These are phyloP conservation scores for Enteromius radiatus DNA, from an alignment of 2,797 vertebrate species.

Conservation along the genomic window DNA sequence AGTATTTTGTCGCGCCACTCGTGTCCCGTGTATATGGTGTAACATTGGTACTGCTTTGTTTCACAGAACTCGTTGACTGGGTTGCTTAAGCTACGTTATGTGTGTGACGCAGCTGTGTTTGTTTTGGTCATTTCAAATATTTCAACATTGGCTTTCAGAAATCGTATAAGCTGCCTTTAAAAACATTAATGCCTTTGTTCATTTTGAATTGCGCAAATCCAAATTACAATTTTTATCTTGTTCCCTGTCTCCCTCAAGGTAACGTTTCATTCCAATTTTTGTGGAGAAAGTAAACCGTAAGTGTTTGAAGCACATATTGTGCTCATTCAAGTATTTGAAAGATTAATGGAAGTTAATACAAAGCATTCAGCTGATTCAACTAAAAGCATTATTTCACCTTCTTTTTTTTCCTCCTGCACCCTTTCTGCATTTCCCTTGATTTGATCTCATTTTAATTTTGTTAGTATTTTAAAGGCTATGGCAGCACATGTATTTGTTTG, in stretches of 20 bases:
- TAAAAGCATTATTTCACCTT: constrained; percentile 6
- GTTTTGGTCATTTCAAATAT: too few relatives aligned
- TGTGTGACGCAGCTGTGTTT: too few relatives aligned
- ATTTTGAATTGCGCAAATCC: background rate
- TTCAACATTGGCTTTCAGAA: too few relatives aligned
- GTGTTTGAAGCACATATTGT: background rate
- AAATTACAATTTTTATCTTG: background rate
- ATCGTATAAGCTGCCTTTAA: background rate
- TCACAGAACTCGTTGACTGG: too few relatives aligned
- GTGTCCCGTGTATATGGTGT: too few relatives aligned
- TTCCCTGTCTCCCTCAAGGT: background rate
- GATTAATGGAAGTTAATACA: constrained; percentile 8
- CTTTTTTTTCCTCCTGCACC: background rate
- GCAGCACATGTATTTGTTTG: constrained; percentile 12
- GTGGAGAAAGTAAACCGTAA: background rate
- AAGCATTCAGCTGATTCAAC: constrained; percentile 19
- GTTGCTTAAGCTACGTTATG: too few relatives aligned
- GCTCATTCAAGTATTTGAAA: background rate
- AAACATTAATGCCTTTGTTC: background rate
- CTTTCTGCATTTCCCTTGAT: background rate
- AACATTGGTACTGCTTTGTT: too few relatives aligned
- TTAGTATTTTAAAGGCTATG: background rate
- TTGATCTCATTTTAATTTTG: background rate
- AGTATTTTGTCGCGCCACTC: too few relatives aligned
- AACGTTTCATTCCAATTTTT: background rate